Percentiles rank a stretch among this genome's conserved stretches.
Evolutionary conservation across 1,140 invertebrate species (phyloP).

Genomic region (Heliconius melpomene): DNA sequence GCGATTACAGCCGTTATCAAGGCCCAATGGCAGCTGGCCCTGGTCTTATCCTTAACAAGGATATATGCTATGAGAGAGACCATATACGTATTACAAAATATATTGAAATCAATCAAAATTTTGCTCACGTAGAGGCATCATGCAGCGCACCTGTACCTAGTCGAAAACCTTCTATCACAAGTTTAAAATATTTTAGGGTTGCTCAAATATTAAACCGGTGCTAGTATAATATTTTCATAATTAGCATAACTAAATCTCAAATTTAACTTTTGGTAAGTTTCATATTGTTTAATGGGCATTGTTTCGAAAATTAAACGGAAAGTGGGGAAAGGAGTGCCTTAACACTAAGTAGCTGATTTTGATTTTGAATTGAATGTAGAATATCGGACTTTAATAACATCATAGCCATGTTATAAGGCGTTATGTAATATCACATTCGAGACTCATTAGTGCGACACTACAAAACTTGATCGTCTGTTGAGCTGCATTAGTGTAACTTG

Average conservation of each 20-base stretch:
- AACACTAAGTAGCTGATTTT: neutral
- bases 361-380: neutral
- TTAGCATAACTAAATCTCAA: too few species aligned
- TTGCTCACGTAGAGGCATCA: constrained; percentile 20
- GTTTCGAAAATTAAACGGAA: neutral
- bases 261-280: neutral
- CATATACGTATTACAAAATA: neutral
- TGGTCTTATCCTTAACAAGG: too few species aligned
- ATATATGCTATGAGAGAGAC: too few species aligned
- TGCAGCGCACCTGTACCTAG: constrained; percentile 16
- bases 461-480: neutral
- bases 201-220: neutral
- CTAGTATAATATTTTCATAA: too few species aligned
- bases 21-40: too few species aligned
- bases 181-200: neutral
- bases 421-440: neutral
- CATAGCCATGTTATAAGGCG: neutral
- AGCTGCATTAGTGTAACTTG: constrained; percentile 6
- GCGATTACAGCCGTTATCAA: too few species aligned
- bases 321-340: neutral
- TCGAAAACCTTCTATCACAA: constrained; percentile 11
- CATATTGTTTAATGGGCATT: neutral
- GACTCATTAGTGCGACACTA: neutral
- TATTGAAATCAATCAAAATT: neutral
- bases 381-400: neutral